phyloP scores from a whole-genome alignment of 2,888 invertebrate species.

The Chrysopilus asiliformis region DNA sequence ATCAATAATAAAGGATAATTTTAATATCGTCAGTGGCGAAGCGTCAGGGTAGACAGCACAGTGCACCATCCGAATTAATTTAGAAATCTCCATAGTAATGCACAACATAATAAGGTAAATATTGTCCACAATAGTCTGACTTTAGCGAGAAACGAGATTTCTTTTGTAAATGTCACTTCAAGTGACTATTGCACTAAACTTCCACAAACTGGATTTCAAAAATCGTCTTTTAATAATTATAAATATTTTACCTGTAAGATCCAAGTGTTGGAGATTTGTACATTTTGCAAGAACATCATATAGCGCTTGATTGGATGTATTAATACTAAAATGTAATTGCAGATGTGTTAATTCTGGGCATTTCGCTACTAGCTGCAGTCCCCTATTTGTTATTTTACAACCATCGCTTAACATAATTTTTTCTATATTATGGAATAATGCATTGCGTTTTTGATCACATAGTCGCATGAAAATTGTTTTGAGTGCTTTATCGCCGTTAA shows the following conservation, averaged over 20 bases:
- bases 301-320: slow-evolving; percentile 61
- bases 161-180: too few species aligned
- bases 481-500: slow-evolving; percentile 50
- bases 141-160: not conserved
- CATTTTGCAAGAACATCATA: slow-evolving; percentile 68
- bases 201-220: too few species aligned
- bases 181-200: too few species aligned
- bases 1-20: too few species aligned
- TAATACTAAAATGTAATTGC: slow-evolving; percentile 60
- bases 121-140: not conserved
- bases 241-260: slow-evolving; percentile 56
- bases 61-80: too few species aligned
- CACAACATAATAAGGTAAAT: too few species aligned
- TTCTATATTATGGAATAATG: slow-evolving; percentile 53
- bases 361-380: slow-evolving; percentile 59
- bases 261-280: slow-evolving; percentile 68
- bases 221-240: not conserved
- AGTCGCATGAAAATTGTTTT: slow-evolving; percentile 49
- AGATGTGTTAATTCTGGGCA: slow-evolving; percentile 73
- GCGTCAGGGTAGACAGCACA: too few species aligned
- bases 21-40: too few species aligned
- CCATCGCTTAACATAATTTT: slow-evolving; percentile 54
- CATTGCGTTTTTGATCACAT: slow-evolving; percentile 51
- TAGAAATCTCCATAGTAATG: too few species aligned
- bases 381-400: slow-evolving; percentile 60